Evolutionary conservation across 2,113 vertebrate species (phyloP).

Genomic region (Morone saxatilis): DNA sequence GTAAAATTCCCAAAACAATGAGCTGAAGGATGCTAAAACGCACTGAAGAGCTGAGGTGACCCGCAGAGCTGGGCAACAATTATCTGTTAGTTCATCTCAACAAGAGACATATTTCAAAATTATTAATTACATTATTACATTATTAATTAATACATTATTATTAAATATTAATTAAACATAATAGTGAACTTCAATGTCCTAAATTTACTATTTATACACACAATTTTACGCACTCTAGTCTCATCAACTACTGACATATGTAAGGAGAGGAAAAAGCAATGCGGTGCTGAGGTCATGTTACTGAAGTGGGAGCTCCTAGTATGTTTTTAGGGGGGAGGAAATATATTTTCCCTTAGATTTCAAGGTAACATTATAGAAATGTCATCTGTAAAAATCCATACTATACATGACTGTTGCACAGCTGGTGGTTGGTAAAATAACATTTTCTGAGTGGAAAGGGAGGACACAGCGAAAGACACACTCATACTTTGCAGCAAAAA

Average conservation of each 20-base stretch:
- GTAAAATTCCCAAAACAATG: not conserved
- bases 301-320: constrained; percentile 11
- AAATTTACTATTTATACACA: not conserved
- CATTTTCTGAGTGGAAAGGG: not conserved
- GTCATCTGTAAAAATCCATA: constrained; percentile 18
- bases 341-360: not conserved
- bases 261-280: constrained; percentile 18
- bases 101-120: not conserved
- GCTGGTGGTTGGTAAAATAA: not conserved
- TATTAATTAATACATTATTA: too few species aligned
- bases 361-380: constrained; percentile 15
- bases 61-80: not conserved
- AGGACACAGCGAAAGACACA: not conserved
- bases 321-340: not conserved
- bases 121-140: not conserved
- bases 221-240: too few species aligned
- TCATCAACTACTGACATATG: constrained; percentile 16
- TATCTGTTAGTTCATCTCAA: not conserved
- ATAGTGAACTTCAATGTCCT: not conserved
- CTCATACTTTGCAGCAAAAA: not conserved
- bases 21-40: not conserved
- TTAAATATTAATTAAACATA: not conserved
- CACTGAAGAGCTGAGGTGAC: not conserved
- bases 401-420: constrained; percentile 17
- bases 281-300: constrained; percentile 18